Evolutionary conservation across 2,113 vertebrate genomes (phyloP), one percentile per base, ranked within the genome.

Genomic region (Leucoraja erinaceus): DNA sequence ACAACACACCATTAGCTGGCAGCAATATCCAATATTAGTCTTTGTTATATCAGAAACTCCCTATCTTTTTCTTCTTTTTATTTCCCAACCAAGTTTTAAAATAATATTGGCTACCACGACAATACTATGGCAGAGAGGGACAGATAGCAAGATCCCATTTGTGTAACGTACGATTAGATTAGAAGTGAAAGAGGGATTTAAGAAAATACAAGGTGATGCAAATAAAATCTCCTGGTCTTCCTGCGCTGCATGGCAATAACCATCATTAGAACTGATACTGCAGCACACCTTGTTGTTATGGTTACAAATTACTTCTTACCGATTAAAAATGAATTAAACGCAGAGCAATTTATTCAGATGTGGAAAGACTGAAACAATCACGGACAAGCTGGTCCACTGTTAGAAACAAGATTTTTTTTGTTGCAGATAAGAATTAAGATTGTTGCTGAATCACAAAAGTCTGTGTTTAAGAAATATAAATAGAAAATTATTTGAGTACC

Each of bases 311-410:
- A 63, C n/a, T 61, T 59, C 56, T 61, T 59, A 28, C 83, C 83
- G 63, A 86, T 86, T 86, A 86, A 61, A 86, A 86, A 86, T n/a
- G 83, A 86, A 86, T 86, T 61, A 63, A 86, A 12, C 25, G 56
- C 56, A 86, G 56, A 86, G 10, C 83, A 22, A 86, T 63, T 86
- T 18, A 61, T 86, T 86, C 83, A 86, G 54, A n/a, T 86, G 25
- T 63, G 83, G 56, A 63, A 86, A 28, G 56, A 86, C 28, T 86
- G 83, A 61, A 86, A 61, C 54, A 59, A 86, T 61, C 83, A 86
- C 16, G 12, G 83, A 61, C 25, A 25, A 84, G 25, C 11, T 8
- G 31, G n/a, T 63, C 59, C 31, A 12, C n/a, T 86, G 28, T 86
- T n/a, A 86, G 83, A 63, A 61, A 86, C 56, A 16, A 86, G 83